Base-by-base conservation (phyloP, 2,113 vertebrate genomes). In the Syngnathus floridae region DNA sequence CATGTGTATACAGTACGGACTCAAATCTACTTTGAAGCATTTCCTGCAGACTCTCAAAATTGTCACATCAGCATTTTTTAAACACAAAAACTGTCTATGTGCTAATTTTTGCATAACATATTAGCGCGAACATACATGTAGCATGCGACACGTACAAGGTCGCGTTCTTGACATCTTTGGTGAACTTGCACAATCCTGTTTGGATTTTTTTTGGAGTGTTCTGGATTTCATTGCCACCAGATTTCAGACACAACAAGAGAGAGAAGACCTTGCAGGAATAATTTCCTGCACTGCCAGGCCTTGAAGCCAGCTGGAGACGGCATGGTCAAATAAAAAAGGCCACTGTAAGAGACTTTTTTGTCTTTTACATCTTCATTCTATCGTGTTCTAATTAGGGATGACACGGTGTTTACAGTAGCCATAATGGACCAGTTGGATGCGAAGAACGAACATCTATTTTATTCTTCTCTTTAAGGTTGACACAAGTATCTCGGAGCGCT, bases 391-490 rank as follows among this genome's bases (percentile, higher is more conserved):
- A 48, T 48, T 48, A 19, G 17, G 46, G 7, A 19, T n/a, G 17
- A 48, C 17, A 19, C 17, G 7, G 46, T 2, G 46, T 48, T 19
- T 19, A 19, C 46, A n/a, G 17, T 19, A 48, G 46, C 5, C 17
- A 17, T 48, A 48, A 48, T 45, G 13, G 43, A 4, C 12, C 45
- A 6, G 31, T 56, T 56, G 31, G 54, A 22, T 13, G 54, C 21
- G 31, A 56, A 56, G 16, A 57, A 57, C 31, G 26, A 57, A 57
- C 12, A 35, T 57, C 0, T 14, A 63, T 76, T 81, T 79, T 64
- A 75, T 54, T 17, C 59, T 13, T 75, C 65, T 7, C 54, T 76
- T 83, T 64, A 72, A 65, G 26, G 31, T 40, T 64, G 73, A 71
- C 74, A 52, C 46, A 37, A 58, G 71, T 65, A 66, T 67, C 9